Percentiles rank a stretch among this genome's conserved stretches.
phyloP scores from a whole-genome alignment of 2,113 vertebrate species.

The Scomber scombrus region DNA sequence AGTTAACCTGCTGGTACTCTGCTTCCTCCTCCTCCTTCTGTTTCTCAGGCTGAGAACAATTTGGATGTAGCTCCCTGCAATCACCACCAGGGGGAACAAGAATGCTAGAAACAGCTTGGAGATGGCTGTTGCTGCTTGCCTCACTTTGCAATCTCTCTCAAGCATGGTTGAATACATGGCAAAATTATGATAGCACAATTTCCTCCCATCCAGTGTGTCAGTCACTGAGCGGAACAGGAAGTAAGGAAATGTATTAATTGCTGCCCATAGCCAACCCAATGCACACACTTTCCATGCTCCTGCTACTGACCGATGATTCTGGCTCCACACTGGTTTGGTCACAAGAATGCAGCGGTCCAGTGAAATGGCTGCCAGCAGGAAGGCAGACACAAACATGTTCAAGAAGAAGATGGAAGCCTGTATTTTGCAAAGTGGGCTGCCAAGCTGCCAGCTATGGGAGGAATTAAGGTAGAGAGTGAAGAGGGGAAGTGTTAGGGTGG shows the following conservation, averaged over 20 bases:
- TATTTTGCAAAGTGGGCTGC: conserved; percentile 86
- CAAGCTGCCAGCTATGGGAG: conserved; percentile 90
- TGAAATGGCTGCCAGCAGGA: conserved; percentile 91
- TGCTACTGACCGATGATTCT: conserved; percentile 87
- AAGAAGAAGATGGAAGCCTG: conserved; percentile 89
- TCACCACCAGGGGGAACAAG: conserved; percentile 86
- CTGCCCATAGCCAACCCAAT: conserved; percentile 87
- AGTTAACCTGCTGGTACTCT: conserved; percentile 37
- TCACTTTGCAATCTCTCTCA: conserved; percentile 64
- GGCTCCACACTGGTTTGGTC: conserved; percentile 90
- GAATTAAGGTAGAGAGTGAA: conserved; percentile 87
- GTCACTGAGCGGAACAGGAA: conserved; percentile 87
- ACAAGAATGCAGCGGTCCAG: conserved; percentile 91
- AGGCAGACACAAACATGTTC: conserved; percentile 94
- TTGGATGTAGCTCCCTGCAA: conserved; percentile 86
- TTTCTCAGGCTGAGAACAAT: conserved; percentile 84
- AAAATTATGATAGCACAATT: conserved; percentile 86
- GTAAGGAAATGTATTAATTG: conserved; percentile 86
- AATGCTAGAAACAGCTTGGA: conserved; percentile 88
- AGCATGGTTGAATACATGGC: conserved; percentile 67
- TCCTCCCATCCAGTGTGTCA: conserved; percentile 47
- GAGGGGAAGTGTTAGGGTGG: conserved; percentile 91
- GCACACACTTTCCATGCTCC: conserved; percentile 84
- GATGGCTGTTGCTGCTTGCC: conserved; percentile 79
- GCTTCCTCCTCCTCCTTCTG: conserved; percentile 79